phyloP scores from a whole-genome alignment of 1,140 invertebrate species.

The Popillia japonica region DNA sequence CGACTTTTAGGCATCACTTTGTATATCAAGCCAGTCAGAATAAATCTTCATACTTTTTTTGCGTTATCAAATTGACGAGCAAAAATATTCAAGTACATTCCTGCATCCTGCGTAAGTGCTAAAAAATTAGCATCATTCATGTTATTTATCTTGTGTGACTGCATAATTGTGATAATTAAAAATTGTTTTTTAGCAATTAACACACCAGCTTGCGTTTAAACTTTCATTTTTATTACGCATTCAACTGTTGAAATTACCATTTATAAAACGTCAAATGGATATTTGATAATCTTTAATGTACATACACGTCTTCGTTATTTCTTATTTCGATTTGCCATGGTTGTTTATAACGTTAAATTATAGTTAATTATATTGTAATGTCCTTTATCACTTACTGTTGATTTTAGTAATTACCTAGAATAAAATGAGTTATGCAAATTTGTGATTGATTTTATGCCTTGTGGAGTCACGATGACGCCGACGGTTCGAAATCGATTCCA shows the following conservation, averaged over 20 bases:
- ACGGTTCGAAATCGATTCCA: too few relatives aligned
- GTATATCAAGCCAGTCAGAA: too few relatives aligned
- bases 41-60: too few relatives aligned
- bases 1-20: too few relatives aligned
- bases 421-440: too few relatives aligned
- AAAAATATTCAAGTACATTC: neutral
- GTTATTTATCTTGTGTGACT: neutral
- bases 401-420: too few relatives aligned
- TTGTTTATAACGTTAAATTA: neutral
- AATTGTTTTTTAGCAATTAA: slow-evolving; percentile 19
- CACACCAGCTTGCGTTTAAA: neutral
- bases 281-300: neutral
- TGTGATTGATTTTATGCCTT: too few relatives aligned
- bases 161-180: slow-evolving; percentile 11
- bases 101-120: neutral
- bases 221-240: slow-evolving; percentile 15
- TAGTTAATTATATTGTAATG: neutral
- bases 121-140: slow-evolving; percentile 2
- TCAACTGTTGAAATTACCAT: neutral
- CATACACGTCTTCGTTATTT: neutral
- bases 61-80: too few relatives aligned
- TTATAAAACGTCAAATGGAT: slow-evolving; percentile 11
- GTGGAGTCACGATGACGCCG: too few relatives aligned
- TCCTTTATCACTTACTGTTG: neutral
- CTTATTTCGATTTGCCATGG: neutral